These are phyloP conservation scores for Caenorhabditis becei DNA, from an alignment of 2,888 invertebrate genomes.

Conservation along the genomic window DNA sequence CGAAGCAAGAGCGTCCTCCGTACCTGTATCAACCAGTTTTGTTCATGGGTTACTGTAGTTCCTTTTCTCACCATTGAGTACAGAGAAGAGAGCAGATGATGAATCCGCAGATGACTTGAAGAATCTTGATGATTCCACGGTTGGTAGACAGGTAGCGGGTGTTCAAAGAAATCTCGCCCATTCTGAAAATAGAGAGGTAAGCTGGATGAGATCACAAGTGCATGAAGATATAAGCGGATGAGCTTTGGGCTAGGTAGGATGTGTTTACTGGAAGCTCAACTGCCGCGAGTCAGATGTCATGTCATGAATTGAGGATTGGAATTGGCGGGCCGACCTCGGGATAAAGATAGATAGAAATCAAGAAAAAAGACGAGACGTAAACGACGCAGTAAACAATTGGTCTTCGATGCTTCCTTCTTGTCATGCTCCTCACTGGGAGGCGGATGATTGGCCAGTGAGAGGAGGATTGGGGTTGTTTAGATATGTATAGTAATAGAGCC, in stretches of 20 bases:
- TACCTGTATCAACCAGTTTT: slow-evolving; percentile 64
- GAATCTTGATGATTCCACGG: slow-evolving; percentile 76
- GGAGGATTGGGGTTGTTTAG: slow-evolving; percentile 24
- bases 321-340: background rate
- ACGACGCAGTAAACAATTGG: slow-evolving; percentile 49
- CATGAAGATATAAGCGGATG: background rate
- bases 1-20: slow-evolving; percentile 76
- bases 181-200: slow-evolving; percentile 42
- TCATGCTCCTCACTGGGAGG: slow-evolving; percentile 23
- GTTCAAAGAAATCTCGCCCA: slow-evolving; percentile 73
- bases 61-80: slow-evolving; percentile 64
- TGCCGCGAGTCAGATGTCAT: slow-evolving; percentile 30
- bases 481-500: slow-evolving; percentile 38
- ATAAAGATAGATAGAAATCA: slow-evolving; percentile 7
- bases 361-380: slow-evolving; percentile 34
- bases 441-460: slow-evolving; percentile 45
- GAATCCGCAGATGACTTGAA: slow-evolving; percentile 76
- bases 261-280: slow-evolving; percentile 3
- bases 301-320: slow-evolving; percentile 8
- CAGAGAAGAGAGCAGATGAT: slow-evolving; percentile 79
- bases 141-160: slow-evolving; percentile 75
- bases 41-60: background rate
- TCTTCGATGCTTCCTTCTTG: slow-evolving; percentile 36
- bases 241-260: background rate
- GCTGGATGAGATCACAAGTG: background rate